These are phyloP conservation scores for Fragum whitleyi DNA, from an alignment of 2,888 invertebrate species.

Conservation along the genomic window DNA sequence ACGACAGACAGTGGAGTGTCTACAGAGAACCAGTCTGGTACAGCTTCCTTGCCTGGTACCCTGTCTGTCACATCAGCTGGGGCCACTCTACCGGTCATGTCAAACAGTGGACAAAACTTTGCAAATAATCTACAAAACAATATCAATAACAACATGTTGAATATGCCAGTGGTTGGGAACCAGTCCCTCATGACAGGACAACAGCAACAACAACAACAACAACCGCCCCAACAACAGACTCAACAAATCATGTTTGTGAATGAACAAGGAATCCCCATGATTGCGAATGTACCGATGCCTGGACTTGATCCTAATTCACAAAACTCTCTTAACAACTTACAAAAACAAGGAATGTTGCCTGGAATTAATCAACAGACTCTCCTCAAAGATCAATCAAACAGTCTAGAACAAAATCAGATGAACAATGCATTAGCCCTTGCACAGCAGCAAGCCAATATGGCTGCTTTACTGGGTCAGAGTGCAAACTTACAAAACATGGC, in stretches of 20 bases:
- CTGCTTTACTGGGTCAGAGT: constrained; percentile 64
- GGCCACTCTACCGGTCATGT: constrained; percentile 62
- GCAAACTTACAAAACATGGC: constrained; percentile 59
- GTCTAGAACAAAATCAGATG: constrained; percentile 61
- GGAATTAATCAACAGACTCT: constrained; percentile 40
- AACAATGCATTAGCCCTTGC: constrained; percentile 63
- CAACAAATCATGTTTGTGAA: constrained; percentile 78
- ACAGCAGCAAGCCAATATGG: constrained; percentile 71
- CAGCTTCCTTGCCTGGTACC: constrained; percentile 5
- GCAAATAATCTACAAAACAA: constrained; percentile 12
- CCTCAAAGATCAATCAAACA: constrained; percentile 50
- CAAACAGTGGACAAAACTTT: constrained; percentile 29
- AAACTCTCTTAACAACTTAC: constrained; percentile 44
- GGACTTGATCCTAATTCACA: constrained; percentile 59
- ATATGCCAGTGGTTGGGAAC: constrained; percentile 70
- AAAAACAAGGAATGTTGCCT: constrained; percentile 52
- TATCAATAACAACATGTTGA: constrained; percentile 61
- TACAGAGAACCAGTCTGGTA: constrained; percentile 17
- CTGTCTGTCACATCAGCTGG: constrained; percentile 9
- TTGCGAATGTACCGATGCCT: constrained; percentile 70
- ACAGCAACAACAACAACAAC: constrained; percentile 57
- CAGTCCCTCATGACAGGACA: constrained; percentile 63
- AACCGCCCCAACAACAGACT: constrained; percentile 59
- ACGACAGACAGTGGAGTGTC: constrained; percentile 44
- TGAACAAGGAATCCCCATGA: constrained; percentile 77